Percentiles rank a stretch among this genome's conserved stretches.
Conservation (phyloP, 1,140 invertebrate species). For the Ceratoteleas bidentatus region DNA sequence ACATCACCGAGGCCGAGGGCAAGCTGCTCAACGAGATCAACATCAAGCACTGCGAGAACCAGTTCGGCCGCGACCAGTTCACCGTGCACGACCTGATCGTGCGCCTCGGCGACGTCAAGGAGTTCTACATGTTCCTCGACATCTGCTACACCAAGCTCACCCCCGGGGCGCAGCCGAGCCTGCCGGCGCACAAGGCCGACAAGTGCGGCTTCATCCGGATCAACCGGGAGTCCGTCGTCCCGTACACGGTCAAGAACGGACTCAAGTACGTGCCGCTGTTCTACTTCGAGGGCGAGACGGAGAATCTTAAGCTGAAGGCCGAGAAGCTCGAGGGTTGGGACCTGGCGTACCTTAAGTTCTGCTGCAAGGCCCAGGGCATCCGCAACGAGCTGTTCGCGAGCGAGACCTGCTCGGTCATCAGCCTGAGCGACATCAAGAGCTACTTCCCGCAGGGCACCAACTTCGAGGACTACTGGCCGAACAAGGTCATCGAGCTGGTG, state of each 20-base stretch:
- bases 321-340: slow-evolving; percentile 94
- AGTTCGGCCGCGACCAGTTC: slow-evolving; percentile 95
- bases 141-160: slow-evolving; percentile 92
- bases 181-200: slow-evolving; percentile 83
- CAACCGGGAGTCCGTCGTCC: slow-evolving; percentile 96
- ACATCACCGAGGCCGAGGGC: slow-evolving; percentile 94
- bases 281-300: slow-evolving; percentile 95
- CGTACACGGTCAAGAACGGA: slow-evolving; percentile 91
- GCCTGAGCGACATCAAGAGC: slow-evolving; percentile 93
- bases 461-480: slow-evolving; percentile 96
- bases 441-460: slow-evolving; percentile 93
- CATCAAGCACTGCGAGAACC: slow-evolving; percentile 92
- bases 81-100: slow-evolving; percentile 95
- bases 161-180: slow-evolving; percentile 83
- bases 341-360: slow-evolving; percentile 94
- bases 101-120: slow-evolving; percentile 90
- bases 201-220: slow-evolving; percentile 96
- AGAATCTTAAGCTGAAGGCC: slow-evolving; percentile 92
- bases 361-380: slow-evolving; percentile 96
- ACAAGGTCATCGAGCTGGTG: slow-evolving; percentile 89
- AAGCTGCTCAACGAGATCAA: slow-evolving; percentile 97
- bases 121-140: slow-evolving; percentile 95
- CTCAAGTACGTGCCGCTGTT: slow-evolving; percentile 96
- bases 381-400: slow-evolving; percentile 94
- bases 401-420: slow-evolving; percentile 93